A percentile compares a stretch with the other conserved stretches of the same genome.
These are phyloP conservation scores for Apogon hyalosoma DNA, from an alignment of 2,797 vertebrate species.

Conservation along the genomic window DNA sequence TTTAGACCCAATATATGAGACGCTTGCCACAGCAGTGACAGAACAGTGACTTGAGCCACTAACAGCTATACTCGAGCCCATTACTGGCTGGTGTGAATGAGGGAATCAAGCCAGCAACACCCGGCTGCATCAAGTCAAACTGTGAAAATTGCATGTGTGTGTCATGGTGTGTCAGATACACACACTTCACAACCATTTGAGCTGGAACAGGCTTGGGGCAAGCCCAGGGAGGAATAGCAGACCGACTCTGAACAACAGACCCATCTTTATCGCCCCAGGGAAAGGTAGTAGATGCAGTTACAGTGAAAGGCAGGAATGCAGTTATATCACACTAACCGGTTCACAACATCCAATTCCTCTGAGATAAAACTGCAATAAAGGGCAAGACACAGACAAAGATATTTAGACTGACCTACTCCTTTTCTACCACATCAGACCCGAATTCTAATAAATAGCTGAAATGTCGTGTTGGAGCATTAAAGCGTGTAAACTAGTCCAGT, in stretches of 20 bases:
- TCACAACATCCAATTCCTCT: conserved; percentile 32
- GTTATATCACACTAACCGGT: conserved; percentile 31
- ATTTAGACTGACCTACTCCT: conserved; percentile 9
- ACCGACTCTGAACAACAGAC: conserved; percentile 27
- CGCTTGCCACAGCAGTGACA: conserved; percentile 7
- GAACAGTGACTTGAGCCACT: background rate
- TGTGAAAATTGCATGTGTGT: conserved; percentile 30
- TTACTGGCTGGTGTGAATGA: conserved; percentile 30
- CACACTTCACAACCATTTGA: conserved; percentile 29
- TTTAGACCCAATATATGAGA: conserved; percentile 1
- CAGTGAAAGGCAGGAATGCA: conserved; percentile 37
- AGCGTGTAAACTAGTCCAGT: too few relatives aligned
- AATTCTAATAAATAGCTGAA: conserved; percentile 5
- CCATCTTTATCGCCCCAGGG: conserved; percentile 9
- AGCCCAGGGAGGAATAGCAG: conserved; percentile 35
- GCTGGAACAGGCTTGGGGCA: conserved; percentile 22
- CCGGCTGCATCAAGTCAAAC: conserved; percentile 27
- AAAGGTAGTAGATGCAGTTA: conserved; percentile 22
- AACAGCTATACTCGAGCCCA: conserved; percentile 2
- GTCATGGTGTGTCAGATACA: conserved; percentile 14
- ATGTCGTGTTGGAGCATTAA: background rate
- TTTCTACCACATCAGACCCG: conserved; percentile 7
- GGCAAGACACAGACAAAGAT: conserved; percentile 15
- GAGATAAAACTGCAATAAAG: conserved; percentile 32
- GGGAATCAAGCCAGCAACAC: conserved; percentile 32